Evolutionary conservation across 2,888 invertebrate species (phyloP).

Genomic region (Leptura quadrifasciata): DNA sequence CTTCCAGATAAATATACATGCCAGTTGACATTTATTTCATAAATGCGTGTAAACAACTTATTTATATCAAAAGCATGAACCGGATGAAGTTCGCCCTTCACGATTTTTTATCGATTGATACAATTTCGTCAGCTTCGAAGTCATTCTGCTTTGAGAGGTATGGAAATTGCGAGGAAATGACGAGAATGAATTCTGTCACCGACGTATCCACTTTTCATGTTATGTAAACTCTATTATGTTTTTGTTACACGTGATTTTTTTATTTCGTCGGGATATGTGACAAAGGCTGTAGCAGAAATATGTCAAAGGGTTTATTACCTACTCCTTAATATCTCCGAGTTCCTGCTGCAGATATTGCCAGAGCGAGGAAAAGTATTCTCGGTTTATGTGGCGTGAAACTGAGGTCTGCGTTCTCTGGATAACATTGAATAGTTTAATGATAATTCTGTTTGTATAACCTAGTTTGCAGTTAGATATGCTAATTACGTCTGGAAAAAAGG

Average conservation of each 20-base stretch:
- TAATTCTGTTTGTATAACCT: too few relatives aligned
- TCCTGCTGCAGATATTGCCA: background rate
- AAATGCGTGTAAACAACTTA: constrained; percentile 29
- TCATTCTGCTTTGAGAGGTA: background rate
- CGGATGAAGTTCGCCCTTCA: background rate
- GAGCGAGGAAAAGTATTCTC: background rate
- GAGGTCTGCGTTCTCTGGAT: background rate
- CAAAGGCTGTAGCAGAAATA: background rate
- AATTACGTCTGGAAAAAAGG: too few relatives aligned
- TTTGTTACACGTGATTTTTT: constrained; percentile 17
- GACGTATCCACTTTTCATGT: constrained; percentile 21
- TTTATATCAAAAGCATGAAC: constrained; percentile 4
- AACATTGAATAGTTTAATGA: background rate
- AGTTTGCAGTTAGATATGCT: too few relatives aligned
- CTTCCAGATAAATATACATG: constrained; percentile 19
- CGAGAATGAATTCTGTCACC: constrained; percentile 31
- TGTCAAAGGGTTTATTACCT: constrained; percentile 7
- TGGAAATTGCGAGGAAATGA: constrained; percentile 22
- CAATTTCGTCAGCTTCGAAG: background rate
- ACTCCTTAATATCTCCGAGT: background rate
- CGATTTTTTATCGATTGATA: constrained; percentile 20
- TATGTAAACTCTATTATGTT: constrained; percentile 21
- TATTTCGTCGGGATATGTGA: constrained; percentile 5
- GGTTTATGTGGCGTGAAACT: background rate
- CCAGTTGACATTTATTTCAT: constrained; percentile 14